Conservation (phyloP, 2,113 vertebrate species). For the Psilopogon haemacephalus region DNA sequence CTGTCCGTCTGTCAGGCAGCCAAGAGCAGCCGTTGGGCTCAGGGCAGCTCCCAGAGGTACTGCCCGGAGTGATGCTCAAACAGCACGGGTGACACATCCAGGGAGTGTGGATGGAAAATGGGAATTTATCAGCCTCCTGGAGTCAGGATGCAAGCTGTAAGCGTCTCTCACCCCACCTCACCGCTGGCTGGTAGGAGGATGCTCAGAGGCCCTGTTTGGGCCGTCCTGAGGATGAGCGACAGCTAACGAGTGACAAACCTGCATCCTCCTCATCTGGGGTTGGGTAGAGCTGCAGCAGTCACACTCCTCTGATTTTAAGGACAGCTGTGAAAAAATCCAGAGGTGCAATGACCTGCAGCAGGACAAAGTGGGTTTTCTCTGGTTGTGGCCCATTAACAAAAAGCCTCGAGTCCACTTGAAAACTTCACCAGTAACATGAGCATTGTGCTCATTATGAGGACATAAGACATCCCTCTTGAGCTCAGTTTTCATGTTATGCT, state of each 20-base stretch:
- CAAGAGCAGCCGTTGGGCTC: not conserved
- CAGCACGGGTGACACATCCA: not conserved
- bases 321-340: not conserved
- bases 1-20: constrained; percentile 16
- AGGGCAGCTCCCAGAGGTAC: not conserved
- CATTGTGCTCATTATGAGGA: not conserved
- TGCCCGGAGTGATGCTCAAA: not conserved
- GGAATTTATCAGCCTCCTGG: not conserved
- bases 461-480: fast-evolving
- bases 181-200: not conserved
- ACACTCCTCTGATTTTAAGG: not conserved
- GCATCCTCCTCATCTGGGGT: fast-evolving
- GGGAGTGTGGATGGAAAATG: not conserved
- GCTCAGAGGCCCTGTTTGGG: not conserved
- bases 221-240: not conserved
- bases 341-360: not conserved
- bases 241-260: not conserved
- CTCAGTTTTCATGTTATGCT: not conserved
- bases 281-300: not conserved
- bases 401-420: not conserved
- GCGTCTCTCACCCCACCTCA: not conserved
- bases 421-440: not conserved
- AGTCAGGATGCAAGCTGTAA: not conserved
- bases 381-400: not conserved
- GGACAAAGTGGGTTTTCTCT: not conserved